Evolutionary conservation across 2,888 invertebrate genomes (phyloP), one percentile per base, ranked within the genome.

Genomic region (Xiphydria camelus): DNA sequence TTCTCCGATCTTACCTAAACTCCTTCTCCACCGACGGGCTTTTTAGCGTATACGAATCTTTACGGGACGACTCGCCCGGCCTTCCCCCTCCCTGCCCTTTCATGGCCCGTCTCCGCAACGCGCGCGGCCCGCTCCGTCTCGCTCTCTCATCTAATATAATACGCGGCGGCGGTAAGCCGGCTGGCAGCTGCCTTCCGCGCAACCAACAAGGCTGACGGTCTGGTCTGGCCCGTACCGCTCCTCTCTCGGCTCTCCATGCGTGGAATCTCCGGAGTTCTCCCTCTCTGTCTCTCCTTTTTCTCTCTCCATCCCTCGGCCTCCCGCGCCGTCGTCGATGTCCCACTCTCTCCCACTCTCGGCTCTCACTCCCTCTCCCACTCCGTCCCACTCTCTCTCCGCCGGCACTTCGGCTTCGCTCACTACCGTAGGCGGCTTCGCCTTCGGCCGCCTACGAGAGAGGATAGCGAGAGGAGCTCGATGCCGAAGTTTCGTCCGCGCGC

Each of bases 161-260:
- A 60, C 59, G 57, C 55, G 57, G 55, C 61, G 63, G 63, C 62
- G 65, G 68, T 68, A 65, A 71, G 69, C 66, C 64, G 71, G 62
- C 68, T 67, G 66, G 70, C 72, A 71, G 68, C 72, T 70, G 70
- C 71, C 67, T 70, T 68, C 66, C 68, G 68, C 68, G 69, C 65
- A 62, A 67, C 66, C 67, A 67, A 66, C 70, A 59, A 70, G 63
- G 61, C 64, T 60, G 64, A 57, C 64, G 58, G 59, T 53, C 63
- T 63, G 62, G 39, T 47, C 53, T 47, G 49, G 59, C 58, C 60
- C 59, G 63, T 58, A 60, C 61, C 64, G 59, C 59, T 62, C 62
- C 64, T 57, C n/a, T n/a, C 32, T 38, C 58, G 57, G 47, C 57
- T 59, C 64, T 64, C 63, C 66, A 64, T 67, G 68, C 66, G 66